phyloP scores from a whole-genome alignment of 1,140 invertebrate genomes.

The Parapsyche elsis region DNA sequence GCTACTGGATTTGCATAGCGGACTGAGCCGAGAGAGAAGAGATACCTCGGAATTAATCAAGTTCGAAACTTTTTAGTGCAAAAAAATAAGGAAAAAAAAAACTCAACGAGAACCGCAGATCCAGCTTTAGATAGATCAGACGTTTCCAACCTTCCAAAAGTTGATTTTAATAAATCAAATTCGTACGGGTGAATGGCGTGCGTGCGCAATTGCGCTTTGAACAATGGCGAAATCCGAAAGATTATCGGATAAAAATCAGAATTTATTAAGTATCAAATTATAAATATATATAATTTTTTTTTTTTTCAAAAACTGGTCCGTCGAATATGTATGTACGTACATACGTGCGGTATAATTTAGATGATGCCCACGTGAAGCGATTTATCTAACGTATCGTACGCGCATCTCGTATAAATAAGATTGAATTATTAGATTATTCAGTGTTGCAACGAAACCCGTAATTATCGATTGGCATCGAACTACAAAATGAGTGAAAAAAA shows the following conservation, averaged over 20 bases:
- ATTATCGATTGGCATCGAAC: constrained; percentile 40
- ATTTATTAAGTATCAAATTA: background rate
- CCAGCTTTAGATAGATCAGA: too few relatives aligned
- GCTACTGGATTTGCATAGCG: constrained; percentile 27
- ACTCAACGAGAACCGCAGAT: background rate
- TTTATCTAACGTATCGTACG: constrained; percentile 26
- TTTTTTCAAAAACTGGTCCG: background rate
- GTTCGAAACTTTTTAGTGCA: background rate
- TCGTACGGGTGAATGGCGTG: background rate
- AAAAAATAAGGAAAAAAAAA: background rate
- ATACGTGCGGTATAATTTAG: constrained; percentile 28
- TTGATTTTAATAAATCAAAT: background rate
- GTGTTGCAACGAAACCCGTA: constrained; percentile 32
- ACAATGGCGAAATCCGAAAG: background rate
- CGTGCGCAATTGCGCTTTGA: background rate
- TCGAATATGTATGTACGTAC: background rate
- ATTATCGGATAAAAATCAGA: background rate
- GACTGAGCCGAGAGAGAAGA: constrained; percentile 6
- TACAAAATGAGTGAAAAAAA: constrained; percentile 2
- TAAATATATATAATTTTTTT: background rate
- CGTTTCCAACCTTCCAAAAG: too few relatives aligned
- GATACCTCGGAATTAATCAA: constrained; percentile 27
- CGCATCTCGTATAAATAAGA: constrained; percentile 29
- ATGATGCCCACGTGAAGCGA: constrained; percentile 16
- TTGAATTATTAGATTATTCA: constrained; percentile 41